Evolutionary conservation across 2,888 invertebrate genomes (phyloP).

Genomic region (Hydropsyche betteni): DNA sequence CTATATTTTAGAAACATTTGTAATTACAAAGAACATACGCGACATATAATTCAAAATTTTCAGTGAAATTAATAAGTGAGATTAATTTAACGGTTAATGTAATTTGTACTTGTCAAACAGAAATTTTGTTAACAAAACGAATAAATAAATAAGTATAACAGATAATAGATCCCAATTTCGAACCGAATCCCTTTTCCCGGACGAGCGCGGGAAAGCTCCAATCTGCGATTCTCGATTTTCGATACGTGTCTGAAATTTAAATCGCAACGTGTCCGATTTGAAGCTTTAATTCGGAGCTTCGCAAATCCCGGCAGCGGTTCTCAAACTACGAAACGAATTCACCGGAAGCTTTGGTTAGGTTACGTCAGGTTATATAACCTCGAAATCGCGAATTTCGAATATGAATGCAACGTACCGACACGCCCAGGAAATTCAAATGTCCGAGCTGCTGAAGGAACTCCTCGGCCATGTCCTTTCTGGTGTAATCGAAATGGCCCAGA

Average conservation of each 20-base stretch:
- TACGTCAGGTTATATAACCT: not conserved
- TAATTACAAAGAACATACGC: no score
- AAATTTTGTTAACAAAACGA: no score
- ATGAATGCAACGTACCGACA: slow-evolving; percentile 75
- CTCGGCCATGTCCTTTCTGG: slow-evolving; percentile 75
- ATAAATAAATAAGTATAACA: no score
- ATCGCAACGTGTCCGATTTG: not conserved
- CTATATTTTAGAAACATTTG: no score
- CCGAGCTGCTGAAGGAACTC: slow-evolving; percentile 77
- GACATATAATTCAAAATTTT: no score
- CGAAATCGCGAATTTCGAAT: slow-evolving; percentile 7
- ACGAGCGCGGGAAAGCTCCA: not conserved
- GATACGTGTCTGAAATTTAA: slow-evolving; percentile 13
- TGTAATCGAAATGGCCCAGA: slow-evolving; percentile 76
- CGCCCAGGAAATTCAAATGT: slow-evolving; percentile 80
- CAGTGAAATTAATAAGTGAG: no score
- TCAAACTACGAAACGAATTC: not conserved
- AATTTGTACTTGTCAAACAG: no score
- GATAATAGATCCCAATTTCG: no score
- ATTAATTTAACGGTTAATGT: no score
- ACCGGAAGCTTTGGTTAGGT: slow-evolving; percentile 6
- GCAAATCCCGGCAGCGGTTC: not conserved
- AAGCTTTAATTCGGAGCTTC: not conserved
- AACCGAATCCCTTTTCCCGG: no score
- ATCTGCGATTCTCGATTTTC: not conserved